Evolutionary conservation across 2,888 invertebrate species (phyloP).

Genomic region (Epinotia nisella): DNA sequence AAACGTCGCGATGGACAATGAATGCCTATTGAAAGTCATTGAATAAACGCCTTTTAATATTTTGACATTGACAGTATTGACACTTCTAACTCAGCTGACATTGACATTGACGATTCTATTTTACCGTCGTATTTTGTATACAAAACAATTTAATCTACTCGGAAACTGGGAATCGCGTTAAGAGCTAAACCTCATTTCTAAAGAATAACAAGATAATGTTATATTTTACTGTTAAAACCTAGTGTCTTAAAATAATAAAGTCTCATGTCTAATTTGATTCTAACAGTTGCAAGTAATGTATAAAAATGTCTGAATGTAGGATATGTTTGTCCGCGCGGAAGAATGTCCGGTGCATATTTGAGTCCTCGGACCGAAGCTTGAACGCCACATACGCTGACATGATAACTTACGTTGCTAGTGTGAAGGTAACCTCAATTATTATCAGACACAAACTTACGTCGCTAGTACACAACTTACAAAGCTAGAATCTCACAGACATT

Average conservation of each 20-base stretch:
- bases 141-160: constrained; percentile 10
- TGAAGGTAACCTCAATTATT: constrained; percentile 59
- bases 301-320: constrained; percentile 61
- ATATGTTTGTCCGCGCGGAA: constrained; percentile 60
- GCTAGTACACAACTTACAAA: too few species aligned
- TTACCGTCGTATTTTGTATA: background rate
- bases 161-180: background rate
- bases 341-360: constrained; percentile 55
- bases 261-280: background rate
- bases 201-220: background rate
- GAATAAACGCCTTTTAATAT: background rate
- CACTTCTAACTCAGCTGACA: background rate
- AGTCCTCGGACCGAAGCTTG: constrained; percentile 49
- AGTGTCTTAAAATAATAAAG: background rate
- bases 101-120: constrained; percentile 27
- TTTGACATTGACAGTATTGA: constrained; percentile 10
- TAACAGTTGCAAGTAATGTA: background rate
- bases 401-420: constrained; percentile 58
- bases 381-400: constrained; percentile 56
- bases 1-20: background rate
- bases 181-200: background rate
- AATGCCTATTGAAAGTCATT: too few species aligned
- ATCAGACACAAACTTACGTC: too few species aligned
- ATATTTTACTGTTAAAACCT: background rate
- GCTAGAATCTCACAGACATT: background rate